Percentiles rank a stretch among this genome's conserved stretches.
Conservation (phyloP, 2,797 vertebrate species). For the Sebastes elongatus region DNA sequence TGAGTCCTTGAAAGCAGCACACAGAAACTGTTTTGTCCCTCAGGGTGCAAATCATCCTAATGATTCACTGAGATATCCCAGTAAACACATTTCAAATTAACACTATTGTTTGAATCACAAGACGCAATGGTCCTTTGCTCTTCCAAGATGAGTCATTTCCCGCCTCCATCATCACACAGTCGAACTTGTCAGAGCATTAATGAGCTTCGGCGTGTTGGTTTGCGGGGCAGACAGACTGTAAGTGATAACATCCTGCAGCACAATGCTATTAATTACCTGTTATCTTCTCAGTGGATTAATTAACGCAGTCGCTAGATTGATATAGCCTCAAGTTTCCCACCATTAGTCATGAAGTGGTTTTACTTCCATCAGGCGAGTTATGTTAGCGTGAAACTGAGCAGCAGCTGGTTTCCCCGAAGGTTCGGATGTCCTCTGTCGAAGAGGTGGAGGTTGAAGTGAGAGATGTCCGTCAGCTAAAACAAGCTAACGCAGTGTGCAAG, state of each 20-base stretch:
- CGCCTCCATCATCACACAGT: conserved; percentile 37
- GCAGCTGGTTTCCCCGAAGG: conserved; percentile 55
- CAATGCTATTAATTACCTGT: conserved; percentile 78
- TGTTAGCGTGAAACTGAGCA: conserved; percentile 19
- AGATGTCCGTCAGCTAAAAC: conserved; percentile 18
- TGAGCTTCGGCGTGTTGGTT: conserved; percentile 47
- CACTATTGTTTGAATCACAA: conserved; percentile 12
- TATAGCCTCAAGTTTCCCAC: conserved; percentile 57
- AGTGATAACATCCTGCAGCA: conserved; percentile 72
- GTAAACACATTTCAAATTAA: conserved; percentile 43
- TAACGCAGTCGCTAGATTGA: conserved; percentile 64
- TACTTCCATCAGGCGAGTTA: conserved; percentile 15
- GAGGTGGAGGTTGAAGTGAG: conserved; percentile 32
- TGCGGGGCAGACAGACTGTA: conserved; percentile 48
- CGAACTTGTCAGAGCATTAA: conserved; percentile 51
- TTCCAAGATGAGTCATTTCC: conserved; percentile 35
- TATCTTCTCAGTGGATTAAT: conserved; percentile 76
- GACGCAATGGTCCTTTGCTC: conserved; percentile 19
- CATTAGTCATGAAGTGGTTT: conserved; percentile 62
- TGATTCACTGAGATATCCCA: conserved; percentile 13
- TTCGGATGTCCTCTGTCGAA: conserved; percentile 24
- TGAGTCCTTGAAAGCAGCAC: neutral
- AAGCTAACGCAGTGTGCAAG: neutral
- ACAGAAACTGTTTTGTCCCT: neutral
- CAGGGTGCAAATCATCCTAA: neutral